Conservation (phyloP, 2,888 invertebrate genomes). For the Tenthredo livida region DNA sequence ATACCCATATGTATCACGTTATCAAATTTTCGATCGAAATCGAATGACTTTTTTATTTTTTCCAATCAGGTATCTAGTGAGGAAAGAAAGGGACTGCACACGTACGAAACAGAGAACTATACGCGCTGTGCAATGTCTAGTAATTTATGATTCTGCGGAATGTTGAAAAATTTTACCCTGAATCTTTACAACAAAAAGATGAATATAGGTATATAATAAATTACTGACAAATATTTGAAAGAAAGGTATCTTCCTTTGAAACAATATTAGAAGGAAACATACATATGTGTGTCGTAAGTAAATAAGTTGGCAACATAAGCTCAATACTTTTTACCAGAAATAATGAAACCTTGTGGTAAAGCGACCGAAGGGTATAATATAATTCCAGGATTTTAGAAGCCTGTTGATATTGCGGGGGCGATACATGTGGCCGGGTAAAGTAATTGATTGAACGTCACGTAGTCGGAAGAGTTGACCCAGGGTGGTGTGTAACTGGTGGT, state of each 20-base stretch:
- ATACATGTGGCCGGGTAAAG: conserved; percentile 43
- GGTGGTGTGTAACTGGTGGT: conserved; percentile 44
- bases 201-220: background rate
- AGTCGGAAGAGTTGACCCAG: background rate
- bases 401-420: conserved; percentile 19
- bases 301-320: too few species aligned
- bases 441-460: conserved; percentile 4
- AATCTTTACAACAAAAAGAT: background rate
- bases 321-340: background rate
- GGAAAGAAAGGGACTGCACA: background rate
- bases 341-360: background rate
- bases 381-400: background rate
- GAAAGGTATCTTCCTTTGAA: background rate
- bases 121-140: background rate
- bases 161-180: background rate
- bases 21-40: background rate
- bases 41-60: background rate
- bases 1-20: background rate
- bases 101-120: background rate
- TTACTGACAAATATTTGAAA: background rate
- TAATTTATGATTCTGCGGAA: background rate
- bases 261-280: too few species aligned
- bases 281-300: too few species aligned
- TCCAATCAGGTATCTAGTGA: too few species aligned
- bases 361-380: background rate